Evolutionary conservation across 2,113 vertebrate genomes (phyloP), one percentile per base, ranked within the genome.

Genomic region (Alexandromys fortis): DNA sequence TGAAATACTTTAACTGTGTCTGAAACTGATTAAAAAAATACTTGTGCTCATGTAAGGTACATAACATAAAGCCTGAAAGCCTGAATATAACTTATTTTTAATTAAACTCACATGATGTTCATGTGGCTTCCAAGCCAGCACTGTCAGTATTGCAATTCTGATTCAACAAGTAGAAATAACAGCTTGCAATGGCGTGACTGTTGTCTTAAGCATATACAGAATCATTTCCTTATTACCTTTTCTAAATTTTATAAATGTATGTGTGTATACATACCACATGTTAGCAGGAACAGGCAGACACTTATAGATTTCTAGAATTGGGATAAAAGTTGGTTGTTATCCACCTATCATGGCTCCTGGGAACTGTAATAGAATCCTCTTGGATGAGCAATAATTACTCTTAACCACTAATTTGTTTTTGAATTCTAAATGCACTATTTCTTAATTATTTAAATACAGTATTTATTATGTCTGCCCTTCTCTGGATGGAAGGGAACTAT

Each of bases 111-210:
- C 99, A 99, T 0, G 99, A 98, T 95, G 99, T 98, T 0, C 99
- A 97, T 98, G 99, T 98, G 83, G 98, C 99, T 98, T 99, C 99
- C 94, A 99, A 96, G 58, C 98, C 99, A 1, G 99, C 98, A 77
- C 99, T 98, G 96, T 99, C 98, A 4, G 98, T 99, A 91, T 99
- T 98, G 52, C 99, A 99, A 96, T 99, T 99, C 96, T 99, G 98
- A 96, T 99, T 98, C 19, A 97, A 99, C 55, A 99, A 98, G 98
- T 99, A 93, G 99, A 93, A 95, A 98, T 97, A 33, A 98, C 97
- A 73, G 99, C 98, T 86, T 99, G 98, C 30, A 99, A 98, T 4
- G 98, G 97, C 5, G 98, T 98, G 98, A 99, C 97, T 97, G 99
- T 98, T 97, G 99, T 97, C 72, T 47, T 77, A 47, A 47, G 26